Base-by-base conservation (phyloP, 2,113 vertebrate species). In the Equus quagga region DNA sequence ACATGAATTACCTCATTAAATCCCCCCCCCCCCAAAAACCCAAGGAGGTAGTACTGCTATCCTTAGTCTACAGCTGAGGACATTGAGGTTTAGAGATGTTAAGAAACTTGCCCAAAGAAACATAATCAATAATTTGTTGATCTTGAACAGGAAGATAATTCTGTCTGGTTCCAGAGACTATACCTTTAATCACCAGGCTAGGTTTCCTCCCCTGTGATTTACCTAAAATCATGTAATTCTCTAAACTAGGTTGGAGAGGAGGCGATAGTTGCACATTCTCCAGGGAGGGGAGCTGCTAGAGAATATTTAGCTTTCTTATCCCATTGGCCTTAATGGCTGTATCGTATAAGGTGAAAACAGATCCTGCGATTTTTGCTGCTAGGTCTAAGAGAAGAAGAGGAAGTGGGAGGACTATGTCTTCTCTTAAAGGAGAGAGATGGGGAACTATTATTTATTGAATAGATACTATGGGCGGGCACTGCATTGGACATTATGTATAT, bases 301-400 rank as follows among this genome's bases (percentile, higher is more conserved):
- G 49, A 86, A 46, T 56, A 33, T 54, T 97, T 5, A 49, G 49
- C 3, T 14, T 60, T 90, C 67, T 65, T 70, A 67, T 65, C 14
- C 60, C 72, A n/a, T 73, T 94, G 33, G 8, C 62, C 31, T 78
- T 72, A 69, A 54, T 4, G 5, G 51, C 6, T 46, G 0, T 90
- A 28, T n/a, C 44, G 4, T 73, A 67, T 83, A 64, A 62, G n/a
- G 12, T 46, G 41, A 72, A 72, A 60, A 84, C 84, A 51, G 5
- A 31, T 58, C 19, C 11, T 73, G 2, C 69, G 19, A 46, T 54
- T 80, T 79, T 83, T 81, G 69, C 33, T 93, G 70, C 44, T 92
- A 11, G 91, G 28, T 51, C 0, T 2, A 97, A 98, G 88, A 89
- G n/a, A 6, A 46, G 84, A 72, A 24, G 92, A 90, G 49, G 24